Base-by-base conservation (phyloP, 30 jellyfish, hydroid and myxozoan genomes). In the Nemopilema nomurai region DNA sequence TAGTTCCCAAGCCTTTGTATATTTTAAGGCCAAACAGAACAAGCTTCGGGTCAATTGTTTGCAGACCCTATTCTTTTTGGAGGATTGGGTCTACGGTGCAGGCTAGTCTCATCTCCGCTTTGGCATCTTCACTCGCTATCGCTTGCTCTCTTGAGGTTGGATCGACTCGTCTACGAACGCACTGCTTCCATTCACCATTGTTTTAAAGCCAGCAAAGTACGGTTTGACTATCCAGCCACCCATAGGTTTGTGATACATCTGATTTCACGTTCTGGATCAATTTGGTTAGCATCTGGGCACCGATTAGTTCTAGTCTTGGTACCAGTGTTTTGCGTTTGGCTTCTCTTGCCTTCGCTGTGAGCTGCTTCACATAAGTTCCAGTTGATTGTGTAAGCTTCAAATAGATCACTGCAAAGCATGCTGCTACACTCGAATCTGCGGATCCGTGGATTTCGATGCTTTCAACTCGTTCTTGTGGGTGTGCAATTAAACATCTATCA, bases 381-480 rank as follows among this genome's bases (percentile, higher is more conserved):
- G 79, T 82, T 23, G 62, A 8, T 53, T 82, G 85, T 32, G 76
- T 69, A 4, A 82, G 69, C 49, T 49, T 53, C 78, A 82, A 29
- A 76, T 82, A 82, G 87, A 71, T 82, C 18, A 67, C 84, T 64
- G 90, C 84, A 81, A 85, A 81, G 49, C 84, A 81, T 81, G 90
- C 90, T 51, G 28, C 32, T 22, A 64, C 62, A 81, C 81, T 68
- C 49, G 71, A 62, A 33, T 81, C 90, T 81, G 89, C 89, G 53
- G 62, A 79, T 64, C 89, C 89, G 66, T 67, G 86, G 63, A 77
- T 19, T 51, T 86, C 73, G 28, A 67, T 77, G 28, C 65, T 32
- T 19, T 24, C 30, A 51, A 49, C 51, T 52, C 63, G 92, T 25
- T 65, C 87, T 51, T 32, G 8, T 62, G 66, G 87, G 67, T 80